Base-by-base conservation (phyloP, 2,113 vertebrate species). In the Lagopus muta region DNA sequence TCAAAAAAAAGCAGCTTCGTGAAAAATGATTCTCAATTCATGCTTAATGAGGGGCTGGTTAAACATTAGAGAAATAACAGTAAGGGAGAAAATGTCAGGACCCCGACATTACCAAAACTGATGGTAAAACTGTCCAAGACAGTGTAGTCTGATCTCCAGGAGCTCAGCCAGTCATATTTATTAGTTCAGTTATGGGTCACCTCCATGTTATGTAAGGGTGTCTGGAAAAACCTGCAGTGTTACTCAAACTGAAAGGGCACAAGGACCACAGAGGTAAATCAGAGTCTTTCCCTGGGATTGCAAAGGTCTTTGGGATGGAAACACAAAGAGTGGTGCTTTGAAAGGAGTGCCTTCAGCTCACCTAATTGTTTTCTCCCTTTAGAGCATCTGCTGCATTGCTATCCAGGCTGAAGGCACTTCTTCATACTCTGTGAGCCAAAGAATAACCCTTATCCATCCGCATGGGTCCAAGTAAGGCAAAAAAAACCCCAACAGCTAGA, bases 21-120 rank as follows among this genome's bases (percentile, higher is more conserved):
- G 90, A 93, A 94, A 89, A 95, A 78, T 55, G n/a, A 92, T 22
- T 88, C 86, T 92, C 72, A 78, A 21, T n/a, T 88, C 82, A 91
- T 91, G 69, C 50, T 65, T 95, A 95, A 94, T 74, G 85, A 89
- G 89, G 79, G 47, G 25, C 50, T 81, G 72, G 15, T 64, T 80
- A 88, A 93, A 94, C 13, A 8, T 3, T 82, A 80, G 64, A 87
- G 72, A 85, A 96, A 74, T 80, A 92, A 76, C 8, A 75, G 64
- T 19, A 48, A 87, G 17, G 47, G 18, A 92, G 82, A 67, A 91
- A 82, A 95, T 77, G 27, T 85, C 58, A 86, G 34, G 75, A 47
- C 22, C 17, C 47, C 60, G 58, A 48, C 82, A 32, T 80, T 89
- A 87, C 50, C 82, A 77, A 74, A 91, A 86, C 18, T 48, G 75